These are phyloP conservation scores for Sigmodon hispidus DNA, from an alignment of 2,113 vertebrate genomes.

Conservation along the genomic window DNA sequence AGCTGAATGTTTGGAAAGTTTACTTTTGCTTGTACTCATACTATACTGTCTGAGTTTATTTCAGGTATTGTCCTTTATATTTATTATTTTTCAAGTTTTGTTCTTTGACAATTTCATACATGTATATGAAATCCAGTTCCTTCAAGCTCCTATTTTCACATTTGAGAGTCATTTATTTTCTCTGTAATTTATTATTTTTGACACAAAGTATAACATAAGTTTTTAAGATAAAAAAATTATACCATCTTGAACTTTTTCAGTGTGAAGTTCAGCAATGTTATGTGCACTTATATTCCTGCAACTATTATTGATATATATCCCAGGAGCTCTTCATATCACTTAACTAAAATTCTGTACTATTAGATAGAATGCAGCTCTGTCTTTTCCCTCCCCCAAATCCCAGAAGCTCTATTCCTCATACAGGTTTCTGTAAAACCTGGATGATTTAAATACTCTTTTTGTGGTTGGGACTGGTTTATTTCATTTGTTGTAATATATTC, in stretches of 20 bases:
- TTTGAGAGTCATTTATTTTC: constrained; percentile 16
- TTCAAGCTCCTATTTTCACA: background rate
- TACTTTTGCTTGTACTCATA: background rate
- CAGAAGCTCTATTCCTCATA: background rate
- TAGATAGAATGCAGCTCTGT: background rate
- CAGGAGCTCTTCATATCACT: background rate
- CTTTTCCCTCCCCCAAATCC: background rate
- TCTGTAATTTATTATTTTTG: constrained; percentile 48
- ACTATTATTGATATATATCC: background rate
- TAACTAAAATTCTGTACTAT: background rate
- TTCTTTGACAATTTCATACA: background rate
- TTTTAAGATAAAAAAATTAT: background rate
- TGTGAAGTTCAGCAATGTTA: background rate
- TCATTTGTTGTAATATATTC: background rate
- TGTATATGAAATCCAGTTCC: background rate
- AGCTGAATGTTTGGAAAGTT: background rate
- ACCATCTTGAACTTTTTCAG: background rate
- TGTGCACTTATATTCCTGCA: background rate
- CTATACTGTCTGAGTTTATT: background rate
- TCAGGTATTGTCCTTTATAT: background rate
- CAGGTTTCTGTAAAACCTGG: constrained; percentile 16
- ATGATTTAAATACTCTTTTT: background rate
- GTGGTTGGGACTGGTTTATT: background rate
- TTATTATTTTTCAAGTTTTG: background rate
- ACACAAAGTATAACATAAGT: background rate